Base-by-base conservation (phyloP, 2,797 vertebrate species). In the Amniataba percoides region DNA sequence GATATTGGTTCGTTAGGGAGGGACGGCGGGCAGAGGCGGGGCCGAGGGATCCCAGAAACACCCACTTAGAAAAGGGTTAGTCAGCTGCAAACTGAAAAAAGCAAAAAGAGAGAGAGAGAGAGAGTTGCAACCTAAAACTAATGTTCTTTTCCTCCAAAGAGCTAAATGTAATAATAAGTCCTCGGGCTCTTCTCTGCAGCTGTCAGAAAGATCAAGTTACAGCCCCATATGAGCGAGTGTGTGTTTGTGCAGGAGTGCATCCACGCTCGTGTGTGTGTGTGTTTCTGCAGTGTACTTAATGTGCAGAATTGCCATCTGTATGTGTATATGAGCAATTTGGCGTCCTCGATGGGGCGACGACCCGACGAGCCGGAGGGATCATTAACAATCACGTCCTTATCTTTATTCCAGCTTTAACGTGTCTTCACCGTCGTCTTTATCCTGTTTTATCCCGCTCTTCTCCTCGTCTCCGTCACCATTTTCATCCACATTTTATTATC, bases 91-190 rank as follows among this genome's bases (percentile, higher is more conserved):
- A 25, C 7, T 45, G 25, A 53, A 57, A 64, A 53, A 1, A 4
- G 76, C 64, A 48, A 64, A 43, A 36, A 21, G 14, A 18, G 16
- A 23, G 31, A 2, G 2, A 34, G 42, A 63, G 49, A 56, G 12
- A n/a, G 65, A 87, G 77, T 27, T 74, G 82, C 69, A 89, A 77
- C 81, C 68, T 57, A 84, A 93, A 87, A 84, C 87, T 86, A 88
- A 89, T 84, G 80, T 82, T 83, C 77, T 70, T 67, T 83, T 84
- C 83, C 84, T 89, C 80, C 80, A 74, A 83, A 79, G 59, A 73
- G 60, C 83, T 86, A 81, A 89, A 92, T 86, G 83, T 82, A 88
- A 90, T 91, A 92, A 92, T 78, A 84, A 78, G 81, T 86, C 88
- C 74, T 84, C 65, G 15, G 86, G 87, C 78, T 74, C 82, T 68